Conservation (phyloP, 1,140 invertebrate genomes). For the Oscheius sp. region DNA sequence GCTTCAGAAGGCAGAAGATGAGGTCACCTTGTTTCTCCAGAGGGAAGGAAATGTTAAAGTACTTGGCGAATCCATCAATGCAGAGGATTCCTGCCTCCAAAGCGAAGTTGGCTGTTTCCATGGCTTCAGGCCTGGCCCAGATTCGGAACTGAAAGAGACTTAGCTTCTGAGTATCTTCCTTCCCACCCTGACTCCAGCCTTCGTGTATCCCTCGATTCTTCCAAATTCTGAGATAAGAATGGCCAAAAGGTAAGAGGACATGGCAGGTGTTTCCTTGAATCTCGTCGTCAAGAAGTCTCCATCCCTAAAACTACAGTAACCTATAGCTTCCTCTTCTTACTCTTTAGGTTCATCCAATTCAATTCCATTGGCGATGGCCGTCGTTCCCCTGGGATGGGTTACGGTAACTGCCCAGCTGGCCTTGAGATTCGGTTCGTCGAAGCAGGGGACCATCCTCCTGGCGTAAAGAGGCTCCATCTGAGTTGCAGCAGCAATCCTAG, state of each 20-base stretch:
- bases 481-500: too few relatives aligned
- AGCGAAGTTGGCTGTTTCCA: slow-evolving; percentile 75
- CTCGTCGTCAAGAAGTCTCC: slow-evolving; percentile 11
- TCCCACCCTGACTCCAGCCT: slow-evolving; percentile 5
- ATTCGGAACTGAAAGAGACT: slow-evolving; percentile 67
- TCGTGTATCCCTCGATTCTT: slow-evolving; percentile 5
- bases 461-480: slow-evolving; percentile 84
- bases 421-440: slow-evolving; percentile 87
- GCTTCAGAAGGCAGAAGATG: background rate
- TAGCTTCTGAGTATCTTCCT: background rate
- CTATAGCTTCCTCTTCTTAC: background rate
- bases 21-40: slow-evolving; percentile 58
- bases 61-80: slow-evolving; percentile 78
- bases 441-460: slow-evolving; percentile 84
- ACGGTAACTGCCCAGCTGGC: slow-evolving; percentile 70
- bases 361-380: slow-evolving; percentile 25
- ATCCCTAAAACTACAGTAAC: background rate
- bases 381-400: background rate
- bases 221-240: slow-evolving; percentile 63
- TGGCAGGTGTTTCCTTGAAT: slow-evolving; percentile 39
- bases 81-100: slow-evolving; percentile 72
- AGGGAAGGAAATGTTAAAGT: slow-evolving; percentile 78
- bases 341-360: background rate
- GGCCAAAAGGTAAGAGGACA: slow-evolving; percentile 64
- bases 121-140: slow-evolving; percentile 74